Evolutionary conservation across 2,797 vertebrate genomes (phyloP).

Genomic region (Limnodromus scolopaceus): DNA sequence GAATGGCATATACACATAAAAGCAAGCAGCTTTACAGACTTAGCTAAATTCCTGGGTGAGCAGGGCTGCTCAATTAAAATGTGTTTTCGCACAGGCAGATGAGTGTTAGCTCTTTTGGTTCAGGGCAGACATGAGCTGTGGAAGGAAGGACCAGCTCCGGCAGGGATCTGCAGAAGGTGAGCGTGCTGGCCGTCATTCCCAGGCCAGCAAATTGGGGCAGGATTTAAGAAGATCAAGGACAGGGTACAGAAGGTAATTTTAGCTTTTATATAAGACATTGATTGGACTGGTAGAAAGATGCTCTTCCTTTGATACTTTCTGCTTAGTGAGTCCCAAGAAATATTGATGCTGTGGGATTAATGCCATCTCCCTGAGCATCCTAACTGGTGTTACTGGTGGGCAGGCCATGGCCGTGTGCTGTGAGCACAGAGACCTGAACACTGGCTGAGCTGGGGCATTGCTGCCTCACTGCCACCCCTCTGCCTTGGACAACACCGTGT

Average conservation of each 20-base stretch:
- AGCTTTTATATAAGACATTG: neutral
- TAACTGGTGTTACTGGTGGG: neutral
- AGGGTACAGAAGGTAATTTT: neutral
- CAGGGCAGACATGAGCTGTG: neutral
- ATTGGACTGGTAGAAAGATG: neutral
- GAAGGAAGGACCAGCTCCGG: neutral
- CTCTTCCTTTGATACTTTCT: neutral
- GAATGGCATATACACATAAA: slow-evolving; percentile 7
- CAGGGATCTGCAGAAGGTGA: neutral
- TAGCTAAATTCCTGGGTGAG: neutral
- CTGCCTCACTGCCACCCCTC: neutral
- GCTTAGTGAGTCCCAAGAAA: neutral
- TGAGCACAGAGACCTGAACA: neutral
- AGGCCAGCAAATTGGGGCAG: neutral
- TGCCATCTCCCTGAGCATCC: neutral
- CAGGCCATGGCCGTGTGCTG: neutral
- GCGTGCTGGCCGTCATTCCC: neutral
- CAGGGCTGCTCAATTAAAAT: slow-evolving; percentile 2
- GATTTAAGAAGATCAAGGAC: neutral
- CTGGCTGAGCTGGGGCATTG: neutral
- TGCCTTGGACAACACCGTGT: neutral
- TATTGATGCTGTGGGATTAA: neutral
- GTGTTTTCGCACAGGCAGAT: slow-evolving; percentile 28
- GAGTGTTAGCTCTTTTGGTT: neutral
- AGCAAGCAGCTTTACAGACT: slow-evolving; percentile 3